Percentiles rank a stretch among this genome's conserved stretches.
Evolutionary conservation across 2,113 vertebrate genomes (phyloP).

Genomic region (Megaleporinus macrocephalus): DNA sequence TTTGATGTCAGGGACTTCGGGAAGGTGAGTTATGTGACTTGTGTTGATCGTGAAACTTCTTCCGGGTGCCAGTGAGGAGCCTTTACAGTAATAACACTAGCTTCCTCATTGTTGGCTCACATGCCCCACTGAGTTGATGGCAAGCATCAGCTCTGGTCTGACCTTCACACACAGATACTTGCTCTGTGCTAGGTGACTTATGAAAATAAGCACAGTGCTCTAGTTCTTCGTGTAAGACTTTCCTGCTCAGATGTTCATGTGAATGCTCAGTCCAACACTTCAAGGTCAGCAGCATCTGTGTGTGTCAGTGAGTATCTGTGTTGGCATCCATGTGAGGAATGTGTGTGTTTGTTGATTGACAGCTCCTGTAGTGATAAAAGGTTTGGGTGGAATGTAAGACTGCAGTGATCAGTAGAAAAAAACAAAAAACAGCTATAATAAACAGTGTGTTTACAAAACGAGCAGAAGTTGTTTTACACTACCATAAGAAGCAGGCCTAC

Average conservation of each 20-base stretch:
- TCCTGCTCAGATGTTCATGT: constrained; percentile 33
- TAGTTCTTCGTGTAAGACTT: neutral
- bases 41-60: neutral
- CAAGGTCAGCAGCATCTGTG: constrained; percentile 57
- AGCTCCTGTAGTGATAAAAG: neutral
- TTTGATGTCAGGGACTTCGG: constrained; percentile 98
- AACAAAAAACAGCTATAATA: no score
- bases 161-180: neutral
- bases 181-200: constrained; percentile 9
- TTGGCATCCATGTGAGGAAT: constrained; percentile 7
- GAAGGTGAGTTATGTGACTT: constrained; percentile 85
- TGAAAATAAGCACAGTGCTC: neutral
- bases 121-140: no score
- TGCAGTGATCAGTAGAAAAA: no score
- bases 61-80: neutral
- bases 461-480: no score
- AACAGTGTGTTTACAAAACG: no score
- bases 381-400: no score
- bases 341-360: constrained; percentile 10
- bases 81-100: neutral
- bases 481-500: no score
- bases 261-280: constrained; percentile 58
- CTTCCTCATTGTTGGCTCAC: neutral
- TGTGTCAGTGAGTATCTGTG: constrained; percentile 48
- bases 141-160: no score